Conservation (phyloP, 1,140 invertebrate genomes). For the Steinernema khuongi region DNA sequence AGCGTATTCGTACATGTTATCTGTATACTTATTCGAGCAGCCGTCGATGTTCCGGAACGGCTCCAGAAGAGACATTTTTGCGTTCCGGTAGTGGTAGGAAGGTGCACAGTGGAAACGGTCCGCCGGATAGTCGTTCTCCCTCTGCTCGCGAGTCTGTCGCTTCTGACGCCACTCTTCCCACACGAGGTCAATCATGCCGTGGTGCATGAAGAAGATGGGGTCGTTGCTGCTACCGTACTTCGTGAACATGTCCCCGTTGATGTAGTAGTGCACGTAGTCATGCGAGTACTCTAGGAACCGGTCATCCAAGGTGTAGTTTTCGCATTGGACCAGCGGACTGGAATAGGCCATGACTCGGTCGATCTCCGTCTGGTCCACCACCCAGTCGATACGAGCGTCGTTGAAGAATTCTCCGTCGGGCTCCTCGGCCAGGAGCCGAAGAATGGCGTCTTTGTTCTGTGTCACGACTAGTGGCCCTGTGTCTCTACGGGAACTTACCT, state of each 20-base stretch:
- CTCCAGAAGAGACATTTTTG: constrained; percentile 38
- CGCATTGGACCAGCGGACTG: constrained; percentile 30
- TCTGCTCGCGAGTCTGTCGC: constrained; percentile 40
- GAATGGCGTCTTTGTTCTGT: constrained; percentile 20
- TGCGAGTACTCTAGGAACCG: constrained; percentile 36
- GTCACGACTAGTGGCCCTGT: background rate
- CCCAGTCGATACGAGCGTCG: constrained; percentile 35
- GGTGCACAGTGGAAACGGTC: constrained; percentile 40
- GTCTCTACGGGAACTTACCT: constrained; percentile 11
- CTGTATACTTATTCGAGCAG: constrained; percentile 17
- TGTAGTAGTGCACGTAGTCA: constrained; percentile 37
- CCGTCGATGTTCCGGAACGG: constrained; percentile 36
- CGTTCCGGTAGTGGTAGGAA: constrained; percentile 39
- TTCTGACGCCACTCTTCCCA: constrained; percentile 37
- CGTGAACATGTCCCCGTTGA: constrained; percentile 31
- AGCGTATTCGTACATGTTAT: constrained; percentile 24
- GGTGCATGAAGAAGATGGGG: constrained; percentile 29
- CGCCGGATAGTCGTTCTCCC: constrained; percentile 46
- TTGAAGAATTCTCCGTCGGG: constrained; percentile 31
- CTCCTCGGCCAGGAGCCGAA: constrained; percentile 20
- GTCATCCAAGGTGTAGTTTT: constrained; percentile 32
- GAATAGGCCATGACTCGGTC: constrained; percentile 31
- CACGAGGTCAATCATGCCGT: constrained; percentile 52
- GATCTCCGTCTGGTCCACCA: constrained; percentile 26
- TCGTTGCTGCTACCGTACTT: constrained; percentile 33